These are phyloP conservation scores for Myotis pilosus DNA, from an alignment of 2,797 vertebrate genomes.

Conservation along the genomic window DNA sequence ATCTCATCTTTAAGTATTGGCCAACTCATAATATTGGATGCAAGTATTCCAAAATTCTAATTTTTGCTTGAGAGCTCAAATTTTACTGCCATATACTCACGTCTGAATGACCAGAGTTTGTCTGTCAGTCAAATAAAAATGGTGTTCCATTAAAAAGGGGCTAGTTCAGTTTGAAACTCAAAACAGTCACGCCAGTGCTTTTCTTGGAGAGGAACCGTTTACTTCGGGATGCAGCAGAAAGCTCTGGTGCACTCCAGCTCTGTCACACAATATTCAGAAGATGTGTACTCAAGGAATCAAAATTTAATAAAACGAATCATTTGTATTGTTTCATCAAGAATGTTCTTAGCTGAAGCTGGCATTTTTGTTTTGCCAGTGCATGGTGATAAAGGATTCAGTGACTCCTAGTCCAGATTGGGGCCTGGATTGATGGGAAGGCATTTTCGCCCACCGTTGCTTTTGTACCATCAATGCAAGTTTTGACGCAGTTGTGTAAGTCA, in stretches of 20 bases:
- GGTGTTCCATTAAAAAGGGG: not conserved
- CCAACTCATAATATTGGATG: not conserved
- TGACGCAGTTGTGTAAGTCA: not conserved
- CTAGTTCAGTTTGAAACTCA: not conserved
- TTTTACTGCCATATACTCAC: not conserved
- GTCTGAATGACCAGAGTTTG: not conserved
- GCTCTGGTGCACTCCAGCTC: not conserved
- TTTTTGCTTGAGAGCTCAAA: not conserved
- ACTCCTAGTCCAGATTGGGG: not conserved
- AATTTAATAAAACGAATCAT: not conserved
- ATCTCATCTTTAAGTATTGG: not conserved
- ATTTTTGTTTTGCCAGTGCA: not conserved
- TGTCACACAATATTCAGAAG: not conserved
- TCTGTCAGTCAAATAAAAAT: not conserved
- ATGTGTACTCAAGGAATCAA: not conserved
- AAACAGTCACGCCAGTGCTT: not conserved
- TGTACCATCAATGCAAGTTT: not conserved
- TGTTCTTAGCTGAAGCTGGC: not conserved
- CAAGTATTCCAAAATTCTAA: not conserved
- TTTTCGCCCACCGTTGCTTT: not conserved
- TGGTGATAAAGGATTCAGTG: not conserved
- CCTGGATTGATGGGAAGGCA: not conserved
- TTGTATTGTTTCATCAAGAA: not conserved
- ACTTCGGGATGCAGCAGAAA: not conserved
- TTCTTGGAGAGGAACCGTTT: not conserved